A percentile compares a stretch with the other conserved stretches of the same genome.
These are phyloP conservation scores for Euglossa dilemma DNA, from an alignment of 1,140 invertebrate genomes.

Conservation along the genomic window DNA sequence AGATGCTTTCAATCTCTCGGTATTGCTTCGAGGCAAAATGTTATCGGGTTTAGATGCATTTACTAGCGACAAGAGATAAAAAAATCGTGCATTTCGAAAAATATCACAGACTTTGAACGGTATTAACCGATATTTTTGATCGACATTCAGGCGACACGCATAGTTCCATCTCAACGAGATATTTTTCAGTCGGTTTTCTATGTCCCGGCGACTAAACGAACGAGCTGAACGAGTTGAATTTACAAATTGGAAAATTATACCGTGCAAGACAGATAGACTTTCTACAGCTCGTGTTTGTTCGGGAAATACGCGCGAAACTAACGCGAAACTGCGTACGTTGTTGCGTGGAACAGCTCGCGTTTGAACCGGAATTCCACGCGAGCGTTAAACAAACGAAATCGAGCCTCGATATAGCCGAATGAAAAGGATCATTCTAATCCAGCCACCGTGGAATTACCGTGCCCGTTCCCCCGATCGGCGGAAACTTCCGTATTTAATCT, in stretches of 20 bases:
- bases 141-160: too few species aligned
- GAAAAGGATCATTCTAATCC: conserved; percentile 19
- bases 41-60: neutral
- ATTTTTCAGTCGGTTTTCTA: neutral
- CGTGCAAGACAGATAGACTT: neutral
- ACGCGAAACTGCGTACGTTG: neutral
- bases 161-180: too few species aligned
- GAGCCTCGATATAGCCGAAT: conserved; percentile 4
- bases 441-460: neutral
- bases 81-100: neutral
- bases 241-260: conserved; percentile 26
- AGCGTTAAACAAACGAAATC: conserved; percentile 18
- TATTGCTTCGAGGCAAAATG: neutral
- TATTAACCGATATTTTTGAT: neutral
- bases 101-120: too few species aligned
- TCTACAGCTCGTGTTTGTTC: neutral
- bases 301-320: neutral
- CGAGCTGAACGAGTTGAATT: neutral
- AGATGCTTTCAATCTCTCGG: neutral
- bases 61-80: neutral
- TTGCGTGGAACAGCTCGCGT: neutral
- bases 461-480: neutral
- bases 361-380: conserved; percentile 2
- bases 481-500: conserved; percentile 24
- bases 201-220: neutral